phyloP scores from a whole-genome alignment of 2,113 vertebrate genomes.

The Salvator merianae region DNA sequence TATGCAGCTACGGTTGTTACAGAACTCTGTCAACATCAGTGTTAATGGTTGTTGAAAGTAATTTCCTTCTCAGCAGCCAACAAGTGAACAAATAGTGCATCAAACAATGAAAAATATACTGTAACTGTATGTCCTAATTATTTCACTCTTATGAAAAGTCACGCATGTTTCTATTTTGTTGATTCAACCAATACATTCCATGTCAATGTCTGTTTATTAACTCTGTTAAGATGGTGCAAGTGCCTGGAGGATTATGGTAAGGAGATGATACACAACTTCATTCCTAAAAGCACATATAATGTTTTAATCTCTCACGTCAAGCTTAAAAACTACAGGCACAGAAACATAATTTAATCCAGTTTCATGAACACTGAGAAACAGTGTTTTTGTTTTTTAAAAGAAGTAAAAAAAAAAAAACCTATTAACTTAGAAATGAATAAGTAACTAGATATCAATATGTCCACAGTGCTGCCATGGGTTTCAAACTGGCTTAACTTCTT shows the following conservation, averaged over 20 bases:
- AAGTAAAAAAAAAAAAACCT: neutral
- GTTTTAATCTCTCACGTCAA: neutral
- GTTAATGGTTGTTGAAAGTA: neutral
- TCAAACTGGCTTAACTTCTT: neutral
- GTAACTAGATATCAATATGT: neutral
- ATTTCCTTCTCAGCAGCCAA: neutral
- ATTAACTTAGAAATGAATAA: neutral
- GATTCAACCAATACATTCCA: neutral
- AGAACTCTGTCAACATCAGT: neutral
- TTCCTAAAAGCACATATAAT: neutral
- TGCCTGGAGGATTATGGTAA: neutral
- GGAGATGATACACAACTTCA: neutral
- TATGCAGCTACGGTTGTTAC: neutral
- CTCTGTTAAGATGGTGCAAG: neutral
- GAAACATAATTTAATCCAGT: neutral
- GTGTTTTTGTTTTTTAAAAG: neutral
- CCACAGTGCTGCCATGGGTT: neutral
- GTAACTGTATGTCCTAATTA: neutral
- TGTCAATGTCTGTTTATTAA: neutral
- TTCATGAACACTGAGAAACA: neutral
- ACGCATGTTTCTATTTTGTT: neutral
- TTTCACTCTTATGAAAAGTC: neutral
- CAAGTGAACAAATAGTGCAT: neutral
- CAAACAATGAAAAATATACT: constrained; percentile 3
- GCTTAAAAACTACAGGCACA: neutral